Percentiles rank a stretch among this genome's conserved stretches.
These are phyloP conservation scores for Rhynchonema sp. DNA, from an alignment of 2,888 invertebrate species.

Conservation along the genomic window DNA sequence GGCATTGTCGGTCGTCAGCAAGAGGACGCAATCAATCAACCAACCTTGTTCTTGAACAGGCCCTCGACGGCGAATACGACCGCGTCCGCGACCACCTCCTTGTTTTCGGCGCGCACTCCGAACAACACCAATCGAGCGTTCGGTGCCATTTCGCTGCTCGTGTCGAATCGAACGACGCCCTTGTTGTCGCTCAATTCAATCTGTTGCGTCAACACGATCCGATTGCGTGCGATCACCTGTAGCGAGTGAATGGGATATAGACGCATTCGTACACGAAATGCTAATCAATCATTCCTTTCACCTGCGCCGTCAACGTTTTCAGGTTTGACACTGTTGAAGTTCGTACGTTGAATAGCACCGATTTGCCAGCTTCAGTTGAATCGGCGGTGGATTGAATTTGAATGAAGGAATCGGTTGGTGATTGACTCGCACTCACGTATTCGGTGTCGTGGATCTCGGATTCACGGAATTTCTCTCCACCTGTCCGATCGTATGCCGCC, in stretches of 20 bases:
- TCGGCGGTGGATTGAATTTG: neutral
- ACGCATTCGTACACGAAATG: neutral
- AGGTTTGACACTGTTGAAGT: neutral
- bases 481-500: neutral
- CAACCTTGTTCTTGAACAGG: conserved; percentile 56
- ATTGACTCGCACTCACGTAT: neutral
- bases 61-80: conserved; percentile 56
- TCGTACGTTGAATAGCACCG: neutral
- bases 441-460: neutral
- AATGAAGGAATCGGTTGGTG: neutral
- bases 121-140: conserved; percentile 34
- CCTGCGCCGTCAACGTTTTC: neutral
- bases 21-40: conserved; percentile 19
- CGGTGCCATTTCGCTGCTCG: conserved; percentile 28
- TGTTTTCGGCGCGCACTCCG: conserved; percentile 45
- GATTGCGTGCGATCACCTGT: conserved; percentile 58
- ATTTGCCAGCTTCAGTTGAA: neutral
- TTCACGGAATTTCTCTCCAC: neutral
- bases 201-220: conserved; percentile 54
- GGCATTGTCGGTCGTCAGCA: neutral
- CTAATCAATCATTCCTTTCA: too few species aligned
- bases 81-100: conserved; percentile 61
- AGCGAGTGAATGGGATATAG: neutral
- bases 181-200: conserved; percentile 15
- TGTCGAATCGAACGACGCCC: conserved; percentile 32